Evolutionary conservation across 2,113 vertebrate genomes (phyloP), one percentile per base, ranked within the genome.

Genomic region (Melanerpes aurifrons): DNA sequence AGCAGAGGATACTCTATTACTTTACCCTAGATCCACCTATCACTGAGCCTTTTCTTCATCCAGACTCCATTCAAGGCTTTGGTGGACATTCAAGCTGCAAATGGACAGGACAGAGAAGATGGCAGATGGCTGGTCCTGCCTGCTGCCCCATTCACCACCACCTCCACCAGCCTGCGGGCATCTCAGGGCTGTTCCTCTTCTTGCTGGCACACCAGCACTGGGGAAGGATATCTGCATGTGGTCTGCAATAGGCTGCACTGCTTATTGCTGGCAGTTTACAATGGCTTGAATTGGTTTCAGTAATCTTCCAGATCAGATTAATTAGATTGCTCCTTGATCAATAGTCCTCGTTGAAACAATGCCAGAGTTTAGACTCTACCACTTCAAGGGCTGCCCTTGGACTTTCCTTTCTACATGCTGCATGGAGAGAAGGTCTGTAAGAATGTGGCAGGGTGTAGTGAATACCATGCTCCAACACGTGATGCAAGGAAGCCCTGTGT

Each of bases 281-380:
- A 89, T 67, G 64, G 76, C 87, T 93, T 86, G 16, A 86, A 75
- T 82, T 47, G 29, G 85, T 66, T 78, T 82, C 91, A 90, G 66
- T 92, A 75, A 95, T 88, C 67, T 83, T 88, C 80, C 86, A 84
- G 85, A 48, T 48, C 69, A 40, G 69, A 89, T 81, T 93, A 96
- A 92, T 92, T 91, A 87, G 87, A 94, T 86, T 61, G 58, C 79
- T 78, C 85, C 88, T 88, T 94, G 91, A 94, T 96, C 94, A 93
- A 82, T 83, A 86, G 58, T 3, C 15, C 56, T 78, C 72, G 50
- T 86, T 92, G 87, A 95, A 94, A 94, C 45, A 35, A 72, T 59
- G 93, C 87, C 87, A 90, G 90, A 70, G 72, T 88, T 75, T 82
- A 78, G 80, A 91, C 22, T 72, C 54, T 56, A 32, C 72, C 57